Base-by-base conservation (phyloP, 2,113 vertebrate genomes). In the Anoura caudifer region DNA sequence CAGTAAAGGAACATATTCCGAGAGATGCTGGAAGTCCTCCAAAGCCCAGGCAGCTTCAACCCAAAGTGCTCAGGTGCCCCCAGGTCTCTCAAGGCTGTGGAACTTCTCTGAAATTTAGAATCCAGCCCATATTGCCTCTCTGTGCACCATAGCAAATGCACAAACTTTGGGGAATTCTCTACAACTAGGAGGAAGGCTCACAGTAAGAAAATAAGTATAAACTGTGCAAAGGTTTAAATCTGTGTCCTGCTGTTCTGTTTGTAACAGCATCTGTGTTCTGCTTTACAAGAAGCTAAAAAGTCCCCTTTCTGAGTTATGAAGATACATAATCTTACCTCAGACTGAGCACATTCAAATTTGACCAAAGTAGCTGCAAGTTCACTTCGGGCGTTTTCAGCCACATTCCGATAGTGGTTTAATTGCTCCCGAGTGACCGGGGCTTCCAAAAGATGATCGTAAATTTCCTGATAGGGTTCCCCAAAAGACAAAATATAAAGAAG, bases 311-410 rank as follows among this genome's bases (percentile, higher is more conserved):
- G 65, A 85, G n/a, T 20, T 5, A 19, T 1, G 10, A 50, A 54
- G 9, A 50, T 33, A 7, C 28, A 17, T 11, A 31, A 4, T 33
- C 96, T 97, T 97, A 99, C 99, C 99, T 99, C 98, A 80, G 98
- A 97, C 76, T 99, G 98, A 84, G 98, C 95, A 85, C 75, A 98
- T 76, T 98, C 98, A 72, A 98, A 98, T 97, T 98, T 99, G 96
- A 99, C 98, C 69, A 97, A 96, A 81, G 98, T 98, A 1, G 98
- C 99, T 31, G 99, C 99, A 41, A 99, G 98, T 73, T 99, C 99
- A 96, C 98, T 98, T 33, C 95, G 98, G 56, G 98, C 98, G 15
- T 97, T 98, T 98, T 99, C 98, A 19, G 98, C 98, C 85, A 98
- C 97, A 93, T 97, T 97, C 96, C 98, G 97, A 94, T 98, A 98